Evolutionary conservation across 2,113 vertebrate genomes (phyloP), one percentile per base, ranked within the genome.

Genomic region (Myodes glareolus): DNA sequence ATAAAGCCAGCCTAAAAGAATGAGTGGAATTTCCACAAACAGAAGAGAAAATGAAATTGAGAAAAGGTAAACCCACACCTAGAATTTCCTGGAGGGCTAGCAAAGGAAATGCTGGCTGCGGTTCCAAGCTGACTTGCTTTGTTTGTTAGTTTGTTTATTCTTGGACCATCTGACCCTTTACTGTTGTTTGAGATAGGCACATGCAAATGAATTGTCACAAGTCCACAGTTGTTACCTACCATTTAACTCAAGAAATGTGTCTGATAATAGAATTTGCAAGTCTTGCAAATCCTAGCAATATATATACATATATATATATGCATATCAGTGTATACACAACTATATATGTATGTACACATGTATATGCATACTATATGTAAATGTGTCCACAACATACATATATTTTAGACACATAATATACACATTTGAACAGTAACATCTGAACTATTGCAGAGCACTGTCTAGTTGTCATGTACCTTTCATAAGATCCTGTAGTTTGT

Each of bases 211-310:
- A 63, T 39, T 73, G 17, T 31, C 39, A 13, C 33, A 9, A 45
- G 39, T 94, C 39, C 13, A 61, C 39, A 70, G 12, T 87, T 33
- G 58, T 4, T 42, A 29, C 58, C 29, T 80, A 17, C 65, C n/a
- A 14, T 85, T 93, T 85, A 45, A 67, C 42, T 58, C 47, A 95
- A 92, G 58, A 93, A 82, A 93, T 65, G 27, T 77, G 21, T 87
- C 39, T 92, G 52, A 90, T 58, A 36, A 75, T 85, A 70, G 63
- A 87, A 80, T 36, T 95, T 81, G 36, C 33, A 80, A 85, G 6
- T 78, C 39, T 88, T 80, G 7, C 19, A 50, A 47, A 55, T 70
- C 70, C 76, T 68, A 47, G 73, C 42, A 55, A 73, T 47, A 33
- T 77, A 84, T 9, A 63, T 29, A 55, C 19, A 55, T 55, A 17